Conservation (phyloP, 2,888 invertebrate species). For the Habroteleia sp. region DNA sequence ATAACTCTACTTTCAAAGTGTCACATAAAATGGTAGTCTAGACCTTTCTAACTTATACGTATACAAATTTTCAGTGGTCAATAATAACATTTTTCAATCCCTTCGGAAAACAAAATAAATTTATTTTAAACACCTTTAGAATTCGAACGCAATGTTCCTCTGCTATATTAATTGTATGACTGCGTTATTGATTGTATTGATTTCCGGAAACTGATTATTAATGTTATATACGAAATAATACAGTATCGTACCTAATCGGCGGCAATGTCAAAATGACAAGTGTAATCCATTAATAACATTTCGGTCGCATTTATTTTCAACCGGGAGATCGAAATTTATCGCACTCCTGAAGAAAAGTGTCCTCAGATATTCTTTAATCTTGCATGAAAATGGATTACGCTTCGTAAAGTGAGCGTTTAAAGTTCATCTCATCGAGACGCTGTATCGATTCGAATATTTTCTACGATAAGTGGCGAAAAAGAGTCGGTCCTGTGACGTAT, state of each 20-base stretch:
- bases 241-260: constrained; percentile 16
- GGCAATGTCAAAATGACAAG: constrained; percentile 29
- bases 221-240: constrained; percentile 23
- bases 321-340: constrained; percentile 15
- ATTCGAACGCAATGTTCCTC: no score
- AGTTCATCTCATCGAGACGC: constrained; percentile 2
- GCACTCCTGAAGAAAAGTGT: constrained; percentile 8
- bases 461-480: constrained; percentile 6
- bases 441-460: constrained; percentile 21
- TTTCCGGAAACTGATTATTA: constrained; percentile 15
- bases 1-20: no score
- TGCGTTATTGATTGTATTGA: constrained; percentile 12
- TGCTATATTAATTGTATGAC: no score
- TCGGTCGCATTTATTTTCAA: constrained; percentile 20
- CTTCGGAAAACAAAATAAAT: no score
- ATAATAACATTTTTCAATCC: no score
- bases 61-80: no score
- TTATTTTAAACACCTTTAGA: no score
- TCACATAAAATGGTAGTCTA: no score
- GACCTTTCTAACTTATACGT: no score
- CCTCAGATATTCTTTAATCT: constrained; percentile 29
- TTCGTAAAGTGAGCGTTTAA: constrained; percentile 23
- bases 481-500: background rate
- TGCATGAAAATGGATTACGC: constrained; percentile 29
- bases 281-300: constrained; percentile 30